A percentile compares a stretch with the other conserved stretches of the same genome.
Evolutionary conservation across 2,797 vertebrate species (phyloP).

Genomic region (Pantherophis alleghaniensis): DNA sequence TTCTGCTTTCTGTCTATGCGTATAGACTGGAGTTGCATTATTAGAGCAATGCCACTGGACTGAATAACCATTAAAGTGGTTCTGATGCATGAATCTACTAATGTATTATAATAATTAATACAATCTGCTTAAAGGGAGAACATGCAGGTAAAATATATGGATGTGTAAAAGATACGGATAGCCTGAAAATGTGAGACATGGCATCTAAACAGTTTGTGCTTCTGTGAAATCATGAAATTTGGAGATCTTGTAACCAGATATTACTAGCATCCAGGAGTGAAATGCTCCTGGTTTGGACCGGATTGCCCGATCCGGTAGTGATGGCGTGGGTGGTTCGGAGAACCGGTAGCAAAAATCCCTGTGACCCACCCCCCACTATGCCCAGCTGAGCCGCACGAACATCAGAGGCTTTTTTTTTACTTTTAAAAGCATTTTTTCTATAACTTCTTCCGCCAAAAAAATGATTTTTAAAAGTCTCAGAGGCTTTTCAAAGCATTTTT

Average conservation of each 20-base stretch:
- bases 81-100: not conserved
- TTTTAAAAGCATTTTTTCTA: too few species aligned
- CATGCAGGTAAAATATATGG: not conserved
- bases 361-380: too few species aligned
- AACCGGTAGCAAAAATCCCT: too few species aligned
- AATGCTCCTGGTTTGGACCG: too few species aligned
- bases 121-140: not conserved
- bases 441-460: too few species aligned
- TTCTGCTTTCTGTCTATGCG: not conserved
- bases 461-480: too few species aligned
- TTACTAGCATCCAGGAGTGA: not conserved
- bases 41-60: not conserved
- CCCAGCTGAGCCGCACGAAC: too few species aligned
- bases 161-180: not conserved
- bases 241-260: not conserved
- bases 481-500: too few species aligned
- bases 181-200: not conserved
- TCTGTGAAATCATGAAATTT: conserved; percentile 16
- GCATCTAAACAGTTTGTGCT: not conserved
- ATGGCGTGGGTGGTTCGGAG: too few species aligned
- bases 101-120: not conserved
- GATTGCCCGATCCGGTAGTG: too few species aligned
- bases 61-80: not conserved
- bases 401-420: too few species aligned
- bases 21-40: not conserved